phyloP scores from a whole-genome alignment of 2,797 vertebrate species.

The Brachyrhaphis roseni region DNA sequence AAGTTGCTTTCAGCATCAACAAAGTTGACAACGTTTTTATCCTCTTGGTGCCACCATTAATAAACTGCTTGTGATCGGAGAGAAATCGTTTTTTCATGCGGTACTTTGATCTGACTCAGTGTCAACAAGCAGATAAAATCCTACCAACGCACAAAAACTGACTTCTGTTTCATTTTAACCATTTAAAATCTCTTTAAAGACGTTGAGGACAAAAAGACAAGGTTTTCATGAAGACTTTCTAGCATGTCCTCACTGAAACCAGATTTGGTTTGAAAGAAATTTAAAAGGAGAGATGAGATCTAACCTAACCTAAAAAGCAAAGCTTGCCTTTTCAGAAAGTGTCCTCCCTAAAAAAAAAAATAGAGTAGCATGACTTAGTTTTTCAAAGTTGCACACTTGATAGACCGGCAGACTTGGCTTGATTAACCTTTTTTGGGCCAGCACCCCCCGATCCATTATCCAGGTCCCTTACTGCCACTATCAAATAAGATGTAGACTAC shows the following conservation, averaged over 20 bases:
- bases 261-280: background rate
- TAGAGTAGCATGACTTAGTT: background rate
- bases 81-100: background rate
- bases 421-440: too few relatives aligned
- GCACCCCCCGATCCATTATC: too few relatives aligned
- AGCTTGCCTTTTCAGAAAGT: background rate
- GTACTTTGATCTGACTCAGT: background rate
- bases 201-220: background rate
- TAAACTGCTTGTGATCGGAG: background rate
- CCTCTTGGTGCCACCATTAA: background rate
- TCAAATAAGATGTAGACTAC: too few relatives aligned
- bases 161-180: background rate
- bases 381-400: background rate
- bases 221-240: background rate
- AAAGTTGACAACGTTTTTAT: background rate
- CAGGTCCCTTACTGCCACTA: too few relatives aligned
- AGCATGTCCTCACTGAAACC: background rate
- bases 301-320: background rate
- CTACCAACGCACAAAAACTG: background rate
- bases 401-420: too few relatives aligned
- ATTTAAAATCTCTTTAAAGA: background rate
- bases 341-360: background rate
- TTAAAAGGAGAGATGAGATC: background rate
- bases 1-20: conserved; percentile 17
- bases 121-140: background rate